A percentile compares a stretch with the other conserved stretches of the same genome.
Evolutionary conservation across 2,797 vertebrate species (phyloP).

Genomic region (Xiphorhynchus erythropygius): DNA sequence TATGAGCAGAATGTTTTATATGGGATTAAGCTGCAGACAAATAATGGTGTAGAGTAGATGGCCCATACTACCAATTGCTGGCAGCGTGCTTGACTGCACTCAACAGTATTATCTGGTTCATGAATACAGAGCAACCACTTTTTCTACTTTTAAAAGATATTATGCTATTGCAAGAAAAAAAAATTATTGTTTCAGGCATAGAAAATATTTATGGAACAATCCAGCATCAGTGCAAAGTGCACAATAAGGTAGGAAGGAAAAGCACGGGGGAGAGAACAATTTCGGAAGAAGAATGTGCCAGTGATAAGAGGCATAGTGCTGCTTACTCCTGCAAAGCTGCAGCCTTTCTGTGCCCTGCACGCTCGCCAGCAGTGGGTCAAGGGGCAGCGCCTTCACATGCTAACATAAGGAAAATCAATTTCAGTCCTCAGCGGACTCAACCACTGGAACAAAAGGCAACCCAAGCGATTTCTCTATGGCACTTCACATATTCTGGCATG

Average conservation of each 20-base stretch:
- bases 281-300: slow-evolving; percentile 43
- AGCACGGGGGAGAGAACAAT: slow-evolving; percentile 45
- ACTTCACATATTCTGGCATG: slow-evolving; percentile 29
- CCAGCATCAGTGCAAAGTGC: background rate
- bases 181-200: background rate
- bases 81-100: slow-evolving; percentile 9
- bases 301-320: slow-evolving; percentile 48
- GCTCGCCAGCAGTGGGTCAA: slow-evolving; percentile 3
- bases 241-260: slow-evolving; percentile 34
- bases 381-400: slow-evolving; percentile 55
- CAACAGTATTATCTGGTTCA: slow-evolving; percentile 30
- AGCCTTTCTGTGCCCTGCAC: slow-evolving; percentile 56
- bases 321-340: slow-evolving; percentile 47
- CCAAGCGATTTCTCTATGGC: slow-evolving; percentile 60
- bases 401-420: slow-evolving; percentile 77
- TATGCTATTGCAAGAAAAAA: background rate
- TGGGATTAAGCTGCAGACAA: background rate
- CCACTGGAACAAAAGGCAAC: slow-evolving; percentile 64
- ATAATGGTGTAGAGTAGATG: slow-evolving; percentile 13
- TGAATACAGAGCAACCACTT: slow-evolving; percentile 37
- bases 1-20: background rate
- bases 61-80: background rate
- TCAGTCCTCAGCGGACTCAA: slow-evolving; percentile 67
- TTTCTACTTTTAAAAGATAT: background rate
- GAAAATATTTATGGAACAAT: slow-evolving; percentile 30